phyloP scores from a whole-genome alignment of 2,113 vertebrate genomes.

The Pogonocichla stellata region DNA sequence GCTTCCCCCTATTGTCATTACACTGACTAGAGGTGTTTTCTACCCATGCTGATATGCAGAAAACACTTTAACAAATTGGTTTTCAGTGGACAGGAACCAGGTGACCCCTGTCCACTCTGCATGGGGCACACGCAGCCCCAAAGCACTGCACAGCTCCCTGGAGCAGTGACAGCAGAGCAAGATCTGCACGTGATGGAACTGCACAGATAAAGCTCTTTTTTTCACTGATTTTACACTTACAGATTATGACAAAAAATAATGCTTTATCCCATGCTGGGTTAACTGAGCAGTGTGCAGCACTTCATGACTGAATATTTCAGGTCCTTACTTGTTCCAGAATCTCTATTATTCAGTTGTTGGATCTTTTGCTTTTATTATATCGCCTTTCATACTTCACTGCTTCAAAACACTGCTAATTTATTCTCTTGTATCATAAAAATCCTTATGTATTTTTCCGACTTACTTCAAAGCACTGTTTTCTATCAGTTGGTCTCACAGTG shows the following conservation, averaged over 20 bases:
- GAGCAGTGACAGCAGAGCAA: background rate
- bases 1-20: background rate
- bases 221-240: background rate
- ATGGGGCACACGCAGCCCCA: background rate
- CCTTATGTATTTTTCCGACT: constrained; percentile 9
- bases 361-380: background rate
- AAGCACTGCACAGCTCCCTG: background rate
- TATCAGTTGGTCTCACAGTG: background rate
- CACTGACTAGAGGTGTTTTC: background rate
- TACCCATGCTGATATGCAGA: background rate
- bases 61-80: background rate
- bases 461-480: constrained; percentile 29
- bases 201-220: background rate
- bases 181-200: background rate
- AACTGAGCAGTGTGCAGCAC: background rate
- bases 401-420: constrained; percentile 47
- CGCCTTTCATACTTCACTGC: constrained; percentile 14
- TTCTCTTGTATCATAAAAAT: constrained; percentile 25
- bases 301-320: background rate
- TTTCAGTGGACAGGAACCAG: background rate
- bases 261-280: background rate
- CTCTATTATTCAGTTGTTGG: background rate
- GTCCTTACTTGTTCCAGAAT: background rate
- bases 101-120: background rate
- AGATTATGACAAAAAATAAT: background rate